Evolutionary conservation across 2,113 vertebrate genomes (phyloP).

Genomic region (Cichladusa arquata): DNA sequence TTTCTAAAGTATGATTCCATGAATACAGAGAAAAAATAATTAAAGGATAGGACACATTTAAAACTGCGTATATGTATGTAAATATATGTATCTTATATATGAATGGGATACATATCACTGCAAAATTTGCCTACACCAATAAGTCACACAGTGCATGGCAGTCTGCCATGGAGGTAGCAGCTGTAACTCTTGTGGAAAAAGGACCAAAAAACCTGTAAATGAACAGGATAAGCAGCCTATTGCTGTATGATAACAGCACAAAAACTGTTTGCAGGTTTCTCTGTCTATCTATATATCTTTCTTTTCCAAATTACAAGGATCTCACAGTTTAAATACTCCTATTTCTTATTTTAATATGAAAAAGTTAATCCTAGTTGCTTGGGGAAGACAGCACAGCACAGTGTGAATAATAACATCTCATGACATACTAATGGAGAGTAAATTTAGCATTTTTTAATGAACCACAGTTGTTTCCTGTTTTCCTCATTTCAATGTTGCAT

Average conservation of each 20-base stretch:
- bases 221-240: background rate
- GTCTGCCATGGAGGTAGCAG: background rate
- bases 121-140: background rate
- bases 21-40: background rate
- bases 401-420: background rate
- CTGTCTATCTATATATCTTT: background rate
- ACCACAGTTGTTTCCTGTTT: constrained; percentile 9
- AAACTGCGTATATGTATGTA: background rate
- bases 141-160: background rate
- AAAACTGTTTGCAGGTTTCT: background rate
- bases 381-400: background rate
- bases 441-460: constrained; percentile 40
- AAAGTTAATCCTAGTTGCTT: background rate
- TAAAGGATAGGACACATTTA: background rate
- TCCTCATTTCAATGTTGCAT: constrained; percentile 28
- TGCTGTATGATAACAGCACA: background rate
- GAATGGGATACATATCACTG: background rate
- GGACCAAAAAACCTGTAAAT: background rate
- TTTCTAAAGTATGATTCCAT: background rate
- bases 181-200: background rate
- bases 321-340: background rate
- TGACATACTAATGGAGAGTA: background rate
- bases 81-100: background rate
- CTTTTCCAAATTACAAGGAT: background rate
- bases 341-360: background rate